Percentiles rank a stretch among this genome's conserved stretches.
phyloP scores from a whole-genome alignment of 2,888 invertebrate genomes.

The Chelonus formosanus region DNA sequence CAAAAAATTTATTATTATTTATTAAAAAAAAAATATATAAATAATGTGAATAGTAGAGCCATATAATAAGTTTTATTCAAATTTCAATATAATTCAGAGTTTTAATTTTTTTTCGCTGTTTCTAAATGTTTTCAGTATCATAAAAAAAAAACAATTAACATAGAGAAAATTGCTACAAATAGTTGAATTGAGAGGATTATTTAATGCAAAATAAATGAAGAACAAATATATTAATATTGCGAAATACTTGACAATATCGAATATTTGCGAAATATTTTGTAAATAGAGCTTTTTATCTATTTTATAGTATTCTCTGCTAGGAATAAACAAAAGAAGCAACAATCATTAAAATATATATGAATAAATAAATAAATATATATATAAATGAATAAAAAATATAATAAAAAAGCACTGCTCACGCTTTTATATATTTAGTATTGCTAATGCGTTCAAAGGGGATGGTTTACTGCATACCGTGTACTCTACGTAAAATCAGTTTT shows the following conservation, averaged over 20 bases:
- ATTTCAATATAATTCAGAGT: too few species aligned
- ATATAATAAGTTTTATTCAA: too few species aligned
- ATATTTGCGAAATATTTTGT: slow-evolving; percentile 57
- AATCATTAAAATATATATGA: slow-evolving; percentile 12
- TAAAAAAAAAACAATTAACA: slow-evolving; percentile 1
- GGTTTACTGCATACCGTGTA: slow-evolving; percentile 50
- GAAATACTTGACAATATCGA: slow-evolving; percentile 53
- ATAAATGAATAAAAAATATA: slow-evolving; percentile 41
- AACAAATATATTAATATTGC: slow-evolving; percentile 22
- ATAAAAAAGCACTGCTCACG: slow-evolving; percentile 46
- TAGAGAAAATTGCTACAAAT: neutral
- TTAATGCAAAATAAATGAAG: neutral
- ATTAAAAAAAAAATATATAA: too few species aligned
- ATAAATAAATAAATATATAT: slow-evolving; percentile 1
- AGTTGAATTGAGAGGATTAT: neutral
- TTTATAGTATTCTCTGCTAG: slow-evolving; percentile 56
- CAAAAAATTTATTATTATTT: too few species aligned
- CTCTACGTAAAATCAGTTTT: slow-evolving; percentile 38
- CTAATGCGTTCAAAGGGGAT: slow-evolving; percentile 47
- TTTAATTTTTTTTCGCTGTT: too few species aligned
- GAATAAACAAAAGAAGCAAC: slow-evolving; percentile 7
- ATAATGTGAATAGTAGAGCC: too few species aligned
- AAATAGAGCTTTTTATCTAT: slow-evolving; percentile 57
- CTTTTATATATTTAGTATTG: slow-evolving; percentile 47
- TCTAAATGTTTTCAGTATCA: too few species aligned